Percentiles rank a stretch among this genome's conserved stretches.
These are phyloP conservation scores for Centroberyx gerrardi DNA, from an alignment of 2,797 vertebrate genomes.

Conservation along the genomic window DNA sequence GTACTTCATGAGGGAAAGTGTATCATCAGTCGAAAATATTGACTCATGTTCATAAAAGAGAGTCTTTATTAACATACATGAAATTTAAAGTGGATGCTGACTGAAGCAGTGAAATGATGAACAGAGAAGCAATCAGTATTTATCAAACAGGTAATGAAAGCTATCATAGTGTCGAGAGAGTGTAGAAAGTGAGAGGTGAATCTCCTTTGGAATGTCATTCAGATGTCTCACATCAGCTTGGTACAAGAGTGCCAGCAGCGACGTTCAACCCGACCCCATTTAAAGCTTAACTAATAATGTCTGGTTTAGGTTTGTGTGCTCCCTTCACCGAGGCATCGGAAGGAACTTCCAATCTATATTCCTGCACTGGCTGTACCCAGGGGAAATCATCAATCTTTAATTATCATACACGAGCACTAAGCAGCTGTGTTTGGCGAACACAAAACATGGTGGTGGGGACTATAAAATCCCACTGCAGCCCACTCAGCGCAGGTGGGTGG, in stretches of 20 bases:
- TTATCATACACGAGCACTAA: constrained; percentile 60
- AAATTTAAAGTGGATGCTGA: constrained; percentile 44
- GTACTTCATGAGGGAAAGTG: constrained; percentile 4
- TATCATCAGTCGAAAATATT: constrained; percentile 19
- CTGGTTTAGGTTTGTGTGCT: constrained; percentile 58
- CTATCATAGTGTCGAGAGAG: constrained; percentile 17
- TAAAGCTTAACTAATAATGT: constrained; percentile 69
- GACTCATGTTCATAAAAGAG: not conserved
- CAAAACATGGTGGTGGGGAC: constrained; percentile 1
- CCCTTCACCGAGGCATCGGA: constrained; percentile 34
- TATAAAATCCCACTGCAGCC: constrained; percentile 38
- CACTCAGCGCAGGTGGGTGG: constrained; percentile 14
- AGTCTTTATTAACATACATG: constrained; percentile 47
- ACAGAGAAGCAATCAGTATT: constrained; percentile 20
- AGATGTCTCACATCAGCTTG: constrained; percentile 43
- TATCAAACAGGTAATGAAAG: constrained; percentile 54
- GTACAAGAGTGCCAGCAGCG: constrained; percentile 44
- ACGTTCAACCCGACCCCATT: constrained; percentile 63
- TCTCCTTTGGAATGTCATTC: constrained; percentile 42
- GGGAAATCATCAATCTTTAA: constrained; percentile 76
- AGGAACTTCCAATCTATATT: constrained; percentile 62
- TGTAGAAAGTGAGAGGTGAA: constrained; percentile 17
- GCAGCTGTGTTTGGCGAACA: constrained; percentile 39
- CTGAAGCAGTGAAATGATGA: constrained; percentile 27
- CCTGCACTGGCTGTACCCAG: constrained; percentile 40